Evolutionary conservation across 2,113 vertebrate genomes (phyloP).

Genomic region (Colius striatus): DNA sequence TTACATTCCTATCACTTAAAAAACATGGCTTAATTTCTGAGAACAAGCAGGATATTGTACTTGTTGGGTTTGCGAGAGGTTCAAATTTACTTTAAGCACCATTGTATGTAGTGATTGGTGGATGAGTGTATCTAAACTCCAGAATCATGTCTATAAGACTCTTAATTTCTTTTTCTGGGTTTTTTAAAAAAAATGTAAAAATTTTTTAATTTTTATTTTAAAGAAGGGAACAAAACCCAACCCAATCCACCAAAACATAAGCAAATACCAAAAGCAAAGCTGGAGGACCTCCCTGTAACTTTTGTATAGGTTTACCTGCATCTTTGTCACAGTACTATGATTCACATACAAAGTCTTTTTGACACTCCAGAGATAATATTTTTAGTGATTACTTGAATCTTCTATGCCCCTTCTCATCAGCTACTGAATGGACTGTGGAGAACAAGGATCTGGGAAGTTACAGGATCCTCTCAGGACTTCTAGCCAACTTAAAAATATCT

Average conservation of each 20-base stretch:
- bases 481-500: background rate
- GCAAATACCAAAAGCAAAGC: background rate
- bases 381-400: background rate
- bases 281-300: background rate
- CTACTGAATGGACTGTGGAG: background rate
- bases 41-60: background rate
- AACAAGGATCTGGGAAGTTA: background rate
- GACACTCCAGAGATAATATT: background rate
- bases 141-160: background rate
- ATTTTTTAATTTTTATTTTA: background rate
- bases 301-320: background rate
- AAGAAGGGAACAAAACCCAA: no score
- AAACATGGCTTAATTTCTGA: background rate
- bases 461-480: background rate
- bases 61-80: background rate
- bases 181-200: no score
- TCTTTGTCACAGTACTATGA: background rate
- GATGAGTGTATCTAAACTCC: background rate
- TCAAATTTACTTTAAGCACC: background rate
- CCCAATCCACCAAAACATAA: background rate
- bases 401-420: background rate
- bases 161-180: background rate
- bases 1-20: background rate
- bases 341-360: background rate
- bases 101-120: background rate